Evolutionary conservation across 2,888 invertebrate species (phyloP).

Genomic region (Drosophila merina): DNA sequence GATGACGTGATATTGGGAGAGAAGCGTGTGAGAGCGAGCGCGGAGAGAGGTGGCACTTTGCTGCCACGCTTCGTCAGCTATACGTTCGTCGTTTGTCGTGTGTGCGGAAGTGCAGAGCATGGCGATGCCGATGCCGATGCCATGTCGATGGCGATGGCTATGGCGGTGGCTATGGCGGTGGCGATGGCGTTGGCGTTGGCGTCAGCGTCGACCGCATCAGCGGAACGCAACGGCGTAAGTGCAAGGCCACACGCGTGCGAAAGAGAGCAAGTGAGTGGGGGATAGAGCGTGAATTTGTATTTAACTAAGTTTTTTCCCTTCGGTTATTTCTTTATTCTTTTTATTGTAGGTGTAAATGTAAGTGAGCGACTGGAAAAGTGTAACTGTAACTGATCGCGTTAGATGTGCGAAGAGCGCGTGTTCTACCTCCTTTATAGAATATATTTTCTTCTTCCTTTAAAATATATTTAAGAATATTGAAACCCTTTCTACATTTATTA

Average conservation of each 20-base stretch:
- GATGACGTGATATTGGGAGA: conserved; percentile 1
- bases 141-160: conserved; percentile 40
- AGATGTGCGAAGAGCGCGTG: conserved; percentile 49
- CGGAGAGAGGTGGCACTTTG: conserved; percentile 17
- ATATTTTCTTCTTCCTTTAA: neutral
- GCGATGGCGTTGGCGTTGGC: conserved; percentile 46
- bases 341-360: conserved; percentile 12
- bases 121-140: conserved; percentile 38
- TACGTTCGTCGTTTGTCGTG: conserved; percentile 46
- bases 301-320: conserved; percentile 3
- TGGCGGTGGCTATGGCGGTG: conserved; percentile 23
- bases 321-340: neutral
- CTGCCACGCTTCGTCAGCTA: conserved; percentile 51
- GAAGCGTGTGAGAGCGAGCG: conserved; percentile 24
- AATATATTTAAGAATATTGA: neutral
- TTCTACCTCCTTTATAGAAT: neutral
- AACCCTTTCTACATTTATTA: neutral
- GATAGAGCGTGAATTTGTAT: conserved; percentile 10
- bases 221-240: conserved; percentile 52
- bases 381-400: conserved; percentile 72
- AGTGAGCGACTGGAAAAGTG: conserved; percentile 54
- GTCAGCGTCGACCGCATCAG: conserved; percentile 6
- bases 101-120: conserved; percentile 72
- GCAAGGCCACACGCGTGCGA: conserved; percentile 72
- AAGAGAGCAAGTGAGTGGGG: conserved; percentile 43